Conservation (phyloP, 2,888 invertebrate genomes). For the Dynastes tityus region DNA sequence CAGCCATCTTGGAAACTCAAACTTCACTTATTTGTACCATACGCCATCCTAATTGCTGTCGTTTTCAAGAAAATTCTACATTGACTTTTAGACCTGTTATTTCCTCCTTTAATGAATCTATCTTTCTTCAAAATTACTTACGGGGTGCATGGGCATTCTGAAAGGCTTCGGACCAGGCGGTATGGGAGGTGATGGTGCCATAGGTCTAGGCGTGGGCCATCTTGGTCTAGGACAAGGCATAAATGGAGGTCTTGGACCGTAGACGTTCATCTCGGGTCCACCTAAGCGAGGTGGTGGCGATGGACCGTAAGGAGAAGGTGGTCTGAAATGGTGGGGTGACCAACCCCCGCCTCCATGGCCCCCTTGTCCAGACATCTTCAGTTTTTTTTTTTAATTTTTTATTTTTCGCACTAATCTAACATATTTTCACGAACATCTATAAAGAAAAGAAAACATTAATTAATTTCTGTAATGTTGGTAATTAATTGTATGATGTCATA, state of each 20-base stretch:
- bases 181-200: constrained; percentile 63
- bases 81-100: no score
- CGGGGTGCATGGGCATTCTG: constrained; percentile 69
- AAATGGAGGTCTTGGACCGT: constrained; percentile 71
- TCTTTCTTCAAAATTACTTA: constrained; percentile 59
- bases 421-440: constrained; percentile 46
- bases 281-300: constrained; percentile 82
- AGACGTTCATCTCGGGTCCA: constrained; percentile 68
- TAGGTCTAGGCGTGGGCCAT: constrained; percentile 75
- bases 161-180: constrained; percentile 70
- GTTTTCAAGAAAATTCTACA: no score
- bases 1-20: no score
- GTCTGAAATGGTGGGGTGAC: constrained; percentile 79
- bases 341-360: constrained; percentile 71
- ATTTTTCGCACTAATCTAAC: constrained; percentile 33
- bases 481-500: no score
- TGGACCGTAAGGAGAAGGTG: constrained; percentile 84
- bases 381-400: background rate
- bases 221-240: constrained; percentile 80
- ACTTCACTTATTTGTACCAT: no score
- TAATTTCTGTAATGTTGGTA: background rate
- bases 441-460: constrained; percentile 33
- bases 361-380: constrained; percentile 66
- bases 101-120: no score
- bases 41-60: no score